Evolutionary conservation across 2,113 vertebrate genomes (phyloP), one percentile per base, ranked within the genome.

Genomic region (Orientallactaga bullata): DNA sequence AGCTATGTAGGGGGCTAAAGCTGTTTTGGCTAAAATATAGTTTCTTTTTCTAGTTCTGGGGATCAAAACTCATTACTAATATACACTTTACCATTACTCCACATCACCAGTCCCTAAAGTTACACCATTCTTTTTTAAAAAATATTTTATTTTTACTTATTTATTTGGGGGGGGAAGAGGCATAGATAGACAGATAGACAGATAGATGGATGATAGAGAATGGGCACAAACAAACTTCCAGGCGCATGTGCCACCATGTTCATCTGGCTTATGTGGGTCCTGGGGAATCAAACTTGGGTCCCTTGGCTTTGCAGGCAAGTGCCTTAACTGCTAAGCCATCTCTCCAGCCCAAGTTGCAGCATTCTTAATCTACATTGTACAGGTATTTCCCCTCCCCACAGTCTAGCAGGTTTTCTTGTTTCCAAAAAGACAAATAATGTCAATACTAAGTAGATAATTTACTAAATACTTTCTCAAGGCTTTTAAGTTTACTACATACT

Each of bases 381-480:
- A 85, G 24, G 2, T n/a, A 60, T 85, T 91, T 82, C 12, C 15
- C 4, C 28, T 65, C 28, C 23, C 12, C n/a, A 15, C 42, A 89
- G 60, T 37, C 63, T 83, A 89, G 86, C 20, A 90, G 35, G 4
- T 61, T 83, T 89, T 96, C 39, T 85, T 61, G 63, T 39, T 82
- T 94, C 68, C 16, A 94, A 63, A 12, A n/a, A 94, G 51, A 69
- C 26, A 93, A 8, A 35, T 42, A 71, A 76, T 73, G 47, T 66
- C 42, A 87, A 47, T 51, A 58, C 26, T 92, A 80, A n/a, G 65
- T 79, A 95, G 24, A 84, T 4, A 71, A 37, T 69, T 82, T 51
- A 72, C 4, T 51, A 85, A 74, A 35, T 76, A 21, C 26, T 81
- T 90, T 90, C 55, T 61, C 55, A 93, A 94, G 21, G 35, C 3